Percentiles rank a stretch among this genome's conserved stretches.
phyloP scores from a whole-genome alignment of 2,797 vertebrate genomes.

The Decapterus maruadsi region DNA sequence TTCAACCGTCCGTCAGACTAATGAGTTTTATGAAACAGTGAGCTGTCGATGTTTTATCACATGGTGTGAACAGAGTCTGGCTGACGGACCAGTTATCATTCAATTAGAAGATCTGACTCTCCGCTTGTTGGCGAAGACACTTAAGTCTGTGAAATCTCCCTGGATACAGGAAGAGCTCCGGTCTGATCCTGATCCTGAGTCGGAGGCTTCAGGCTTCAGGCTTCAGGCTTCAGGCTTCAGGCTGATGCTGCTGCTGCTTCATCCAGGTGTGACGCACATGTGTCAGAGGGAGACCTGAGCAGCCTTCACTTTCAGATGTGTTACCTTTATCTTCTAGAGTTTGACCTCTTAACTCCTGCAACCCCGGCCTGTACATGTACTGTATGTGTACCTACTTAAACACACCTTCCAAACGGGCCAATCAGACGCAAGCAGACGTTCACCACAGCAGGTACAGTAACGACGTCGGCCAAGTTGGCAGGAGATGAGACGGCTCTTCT shows the following conservation, averaged over 20 bases:
- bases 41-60: no score
- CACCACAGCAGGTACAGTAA: conserved; percentile 4
- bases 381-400: conserved; percentile 2
- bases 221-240: no score
- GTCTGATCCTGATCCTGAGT: neutral
- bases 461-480: conserved; percentile 16
- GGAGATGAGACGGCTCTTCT: conserved; percentile 16
- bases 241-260: neutral
- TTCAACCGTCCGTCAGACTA: neutral
- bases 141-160: neutral
- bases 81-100: neutral
- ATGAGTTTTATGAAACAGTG: neutral
- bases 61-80: no score
- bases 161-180: neutral
- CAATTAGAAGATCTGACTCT: neutral
- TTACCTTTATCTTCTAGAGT: neutral
- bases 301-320: neutral
- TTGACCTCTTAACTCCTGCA: neutral
- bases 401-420: conserved; percentile 3
- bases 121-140: neutral
- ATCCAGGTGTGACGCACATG: conserved; percentile 39
- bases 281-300: conserved; percentile 5
- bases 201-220: neutral
- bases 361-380: neutral
- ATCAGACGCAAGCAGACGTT: conserved; percentile 2